These are phyloP conservation scores for Natrix natrix DNA, from an alignment of 2,797 vertebrate species.

Conservation along the genomic window DNA sequence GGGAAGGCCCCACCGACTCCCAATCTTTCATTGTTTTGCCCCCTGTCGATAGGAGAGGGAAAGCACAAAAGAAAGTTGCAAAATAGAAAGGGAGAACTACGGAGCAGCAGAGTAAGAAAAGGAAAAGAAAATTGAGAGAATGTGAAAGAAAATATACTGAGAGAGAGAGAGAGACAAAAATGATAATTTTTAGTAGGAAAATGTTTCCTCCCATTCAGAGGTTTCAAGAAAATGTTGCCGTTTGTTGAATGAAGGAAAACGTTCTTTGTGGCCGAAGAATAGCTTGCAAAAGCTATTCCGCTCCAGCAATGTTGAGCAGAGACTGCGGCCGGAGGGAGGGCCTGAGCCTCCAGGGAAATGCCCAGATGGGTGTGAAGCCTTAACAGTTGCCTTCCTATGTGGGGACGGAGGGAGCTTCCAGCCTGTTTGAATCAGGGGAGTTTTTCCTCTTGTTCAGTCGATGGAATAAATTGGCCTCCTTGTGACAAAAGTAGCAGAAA, in stretches of 20 bases:
- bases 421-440: neutral
- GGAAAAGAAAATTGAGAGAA: neutral
- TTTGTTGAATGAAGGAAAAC: neutral
- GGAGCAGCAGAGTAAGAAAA: neutral
- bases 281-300: neutral
- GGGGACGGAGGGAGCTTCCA: neutral
- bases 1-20: neutral
- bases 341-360: neutral
- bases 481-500: neutral
- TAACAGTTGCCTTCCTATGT: too few relatives aligned
- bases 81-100: neutral
- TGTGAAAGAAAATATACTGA: neutral
- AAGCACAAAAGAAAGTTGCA: neutral
- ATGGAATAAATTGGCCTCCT: neutral
- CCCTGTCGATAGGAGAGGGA: neutral
- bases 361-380: neutral
- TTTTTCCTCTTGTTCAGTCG: neutral
- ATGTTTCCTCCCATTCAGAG: neutral
- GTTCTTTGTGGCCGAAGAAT: neutral
- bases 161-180: neutral
- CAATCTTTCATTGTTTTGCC: neutral
- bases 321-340: neutral
- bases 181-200: neutral
- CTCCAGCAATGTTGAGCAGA: neutral
- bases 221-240: neutral